Base-by-base conservation (phyloP, 1,140 invertebrate genomes). In the Oedothorax gibbosus region DNA sequence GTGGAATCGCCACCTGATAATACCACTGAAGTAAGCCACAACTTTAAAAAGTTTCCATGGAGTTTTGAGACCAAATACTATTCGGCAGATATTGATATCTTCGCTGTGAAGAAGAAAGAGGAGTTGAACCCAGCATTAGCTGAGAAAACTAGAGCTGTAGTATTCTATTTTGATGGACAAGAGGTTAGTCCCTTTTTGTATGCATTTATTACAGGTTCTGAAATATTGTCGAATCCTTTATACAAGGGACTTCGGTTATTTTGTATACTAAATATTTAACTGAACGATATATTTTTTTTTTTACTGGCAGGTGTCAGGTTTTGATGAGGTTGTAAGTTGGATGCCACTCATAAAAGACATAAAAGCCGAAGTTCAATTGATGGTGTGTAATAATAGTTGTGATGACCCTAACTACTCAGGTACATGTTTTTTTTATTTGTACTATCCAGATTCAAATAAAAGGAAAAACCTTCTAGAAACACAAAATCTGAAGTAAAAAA, bases 21-120 rank as follows among this genome's bases (percentile, higher is more conserved):
- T 64, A 85, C 89, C 54, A 62, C 85, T 87, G 15, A 87, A 86
- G 56, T 90, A 86, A 80, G 90, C 78, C 90, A 91, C 60, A 88
- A 90, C 56, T 88, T 92, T 54, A 86, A 89, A 35, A 89, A 90
- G 72, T 93, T 92, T 89, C 88, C 90, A 11, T 93, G 93, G 93
- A 88, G 92, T 77, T 92, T 94, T 81, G 91, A 93, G 62, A 94
- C 93, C 51, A 94, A 94, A 88, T 94, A 94, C 90, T 94, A 94
- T 85, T 91, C 91, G 76, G 90, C 92, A 49, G 90, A 92, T 88
- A 90, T 94, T 57, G 87, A 91, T 53, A 82, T 94, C 8, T 93
- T 92, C 87, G 84, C 89, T 0, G 89, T 92, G n/a, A 88, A 91
- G 85, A 88, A 89, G 51, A 90, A 91, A 87, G 89, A 90, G 1